phyloP scores from a whole-genome alignment of 2,888 invertebrate species.

The Formica aserva region DNA sequence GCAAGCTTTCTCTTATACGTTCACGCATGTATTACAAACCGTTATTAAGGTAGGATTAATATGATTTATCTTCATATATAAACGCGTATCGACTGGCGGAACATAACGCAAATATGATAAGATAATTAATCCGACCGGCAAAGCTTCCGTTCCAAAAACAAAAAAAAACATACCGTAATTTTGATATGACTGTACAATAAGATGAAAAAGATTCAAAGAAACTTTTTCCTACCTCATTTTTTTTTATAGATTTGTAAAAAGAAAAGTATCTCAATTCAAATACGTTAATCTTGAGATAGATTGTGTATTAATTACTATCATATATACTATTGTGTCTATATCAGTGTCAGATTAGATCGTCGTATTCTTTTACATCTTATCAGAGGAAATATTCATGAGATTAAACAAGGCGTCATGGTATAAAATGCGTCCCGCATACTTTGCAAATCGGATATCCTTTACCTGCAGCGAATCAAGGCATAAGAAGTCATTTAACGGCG shows the following conservation, averaged over 20 bases:
- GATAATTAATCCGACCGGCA: conserved; percentile 22
- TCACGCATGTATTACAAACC: conserved; percentile 32
- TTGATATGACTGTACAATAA: neutral
- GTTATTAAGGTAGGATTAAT: conserved; percentile 28
- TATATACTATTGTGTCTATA: neutral
- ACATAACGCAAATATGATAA: conserved; percentile 22
- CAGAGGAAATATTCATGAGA: neutral
- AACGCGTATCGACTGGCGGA: conserved; percentile 31
- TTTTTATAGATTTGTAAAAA: neutral
- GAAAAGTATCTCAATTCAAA: neutral
- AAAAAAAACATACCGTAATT: neutral
- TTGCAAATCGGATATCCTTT: conserved; percentile 8
- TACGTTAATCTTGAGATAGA: neutral
- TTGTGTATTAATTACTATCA: conserved; percentile 19
- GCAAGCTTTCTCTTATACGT: conserved; percentile 50
- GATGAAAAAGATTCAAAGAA: neutral
- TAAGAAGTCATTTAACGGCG: conserved; percentile 9
- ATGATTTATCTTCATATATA: conserved; percentile 40
- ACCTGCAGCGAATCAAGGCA: neutral
- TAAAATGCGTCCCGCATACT: neutral
- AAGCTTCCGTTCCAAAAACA: neutral
- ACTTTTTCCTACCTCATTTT: neutral
- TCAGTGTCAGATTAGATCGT: conserved; percentile 5
- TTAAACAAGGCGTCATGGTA: neutral
- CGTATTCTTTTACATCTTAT: conserved; percentile 24